These are phyloP conservation scores for Cyprinodon tularosa DNA, from an alignment of 2,113 vertebrate species.

Conservation along the genomic window DNA sequence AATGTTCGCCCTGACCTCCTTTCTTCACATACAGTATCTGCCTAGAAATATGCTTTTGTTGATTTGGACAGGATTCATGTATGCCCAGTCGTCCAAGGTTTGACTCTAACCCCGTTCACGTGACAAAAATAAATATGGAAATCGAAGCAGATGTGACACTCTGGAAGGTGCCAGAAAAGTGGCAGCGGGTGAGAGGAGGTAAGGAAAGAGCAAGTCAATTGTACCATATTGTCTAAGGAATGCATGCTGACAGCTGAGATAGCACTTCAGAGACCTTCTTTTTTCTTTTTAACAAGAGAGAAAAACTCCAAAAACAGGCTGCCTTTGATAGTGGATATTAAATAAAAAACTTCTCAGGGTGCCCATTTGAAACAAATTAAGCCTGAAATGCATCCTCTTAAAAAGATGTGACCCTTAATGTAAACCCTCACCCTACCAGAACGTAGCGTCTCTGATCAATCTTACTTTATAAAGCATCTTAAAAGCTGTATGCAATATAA, in stretches of 20 bases:
- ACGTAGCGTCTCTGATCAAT: slow-evolving; percentile 76
- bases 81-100: slow-evolving; percentile 53
- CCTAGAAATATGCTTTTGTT: slow-evolving; percentile 66
- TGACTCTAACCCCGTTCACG: slow-evolving; percentile 60
- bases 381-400: slow-evolving; percentile 86
- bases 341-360: slow-evolving; percentile 80
- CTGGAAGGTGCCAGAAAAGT: slow-evolving; percentile 48
- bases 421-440: slow-evolving; percentile 88
- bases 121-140: slow-evolving; percentile 82
- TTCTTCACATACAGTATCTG: slow-evolving; percentile 64
- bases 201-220: slow-evolving; percentile 49
- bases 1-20: slow-evolving; percentile 76
- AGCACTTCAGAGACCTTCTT: slow-evolving; percentile 67
- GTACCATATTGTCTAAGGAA: slow-evolving; percentile 60
- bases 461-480: slow-evolving; percentile 78
- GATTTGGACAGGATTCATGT: slow-evolving; percentile 70
- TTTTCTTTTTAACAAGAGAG: slow-evolving; percentile 69
- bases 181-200: slow-evolving; percentile 56
- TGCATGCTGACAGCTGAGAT: slow-evolving; percentile 58
- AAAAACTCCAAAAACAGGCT: slow-evolving; percentile 74
- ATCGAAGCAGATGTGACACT: slow-evolving; percentile 65
- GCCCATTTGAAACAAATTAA: slow-evolving; percentile 89
- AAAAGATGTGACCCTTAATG: slow-evolving; percentile 86
- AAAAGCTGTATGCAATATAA: slow-evolving; percentile 41
- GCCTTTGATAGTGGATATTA: slow-evolving; percentile 81